phyloP scores from a whole-genome alignment of 1,140 invertebrate genomes.

The Magallana ariakensis region DNA sequence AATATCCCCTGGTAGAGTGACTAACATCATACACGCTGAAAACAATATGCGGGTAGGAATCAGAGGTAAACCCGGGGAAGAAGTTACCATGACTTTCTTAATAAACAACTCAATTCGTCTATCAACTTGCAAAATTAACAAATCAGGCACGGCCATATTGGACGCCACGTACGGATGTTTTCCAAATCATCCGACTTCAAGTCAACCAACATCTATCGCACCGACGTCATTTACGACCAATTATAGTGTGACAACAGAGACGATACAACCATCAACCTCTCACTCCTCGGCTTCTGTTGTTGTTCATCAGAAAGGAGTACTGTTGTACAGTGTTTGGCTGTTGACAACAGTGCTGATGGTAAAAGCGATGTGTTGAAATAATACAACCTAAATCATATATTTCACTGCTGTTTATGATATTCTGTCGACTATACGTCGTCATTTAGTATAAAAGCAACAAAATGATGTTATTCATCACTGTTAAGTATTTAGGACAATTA shows the following conservation, averaged over 20 bases:
- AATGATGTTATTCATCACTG: no score
- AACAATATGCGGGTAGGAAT: conserved; percentile 46
- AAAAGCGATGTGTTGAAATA: no score
- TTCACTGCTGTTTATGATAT: no score
- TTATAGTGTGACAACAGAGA: no score
- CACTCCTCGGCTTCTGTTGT: not conserved
- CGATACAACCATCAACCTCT: not conserved
- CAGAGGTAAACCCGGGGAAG: conserved; percentile 47
- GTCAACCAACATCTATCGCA: not conserved
- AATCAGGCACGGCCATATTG: conserved; percentile 13
- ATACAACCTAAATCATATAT: no score
- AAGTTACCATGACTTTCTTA: conserved; percentile 46
- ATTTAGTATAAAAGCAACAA: no score
- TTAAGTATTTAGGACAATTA: no score
- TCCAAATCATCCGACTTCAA: not conserved
- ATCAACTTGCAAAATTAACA: conserved; percentile 27
- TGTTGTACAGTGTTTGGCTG: not conserved
- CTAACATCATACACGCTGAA: conserved; percentile 47
- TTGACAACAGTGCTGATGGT: not conserved
- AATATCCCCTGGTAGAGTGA: conserved; percentile 58
- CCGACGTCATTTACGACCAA: not conserved
- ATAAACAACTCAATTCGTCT: not conserved
- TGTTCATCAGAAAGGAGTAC: not conserved
- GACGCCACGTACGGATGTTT: not conserved
- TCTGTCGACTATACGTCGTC: no score